These are phyloP conservation scores for Hyphantria cunea DNA, from an alignment of 1,140 invertebrate species.

Conservation along the genomic window DNA sequence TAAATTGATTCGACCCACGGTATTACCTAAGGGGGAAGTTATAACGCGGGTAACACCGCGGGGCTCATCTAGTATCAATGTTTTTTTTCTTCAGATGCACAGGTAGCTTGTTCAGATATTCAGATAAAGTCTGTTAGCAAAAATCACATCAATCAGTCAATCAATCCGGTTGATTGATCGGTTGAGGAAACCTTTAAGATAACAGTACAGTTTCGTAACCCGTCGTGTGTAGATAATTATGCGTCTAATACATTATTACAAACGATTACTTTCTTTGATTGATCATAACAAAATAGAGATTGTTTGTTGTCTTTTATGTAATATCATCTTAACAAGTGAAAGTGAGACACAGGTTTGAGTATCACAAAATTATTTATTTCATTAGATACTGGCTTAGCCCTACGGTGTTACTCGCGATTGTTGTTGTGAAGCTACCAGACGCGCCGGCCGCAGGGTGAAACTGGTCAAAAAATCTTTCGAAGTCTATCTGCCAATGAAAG, in stretches of 20 bases:
- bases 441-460: too few relatives aligned
- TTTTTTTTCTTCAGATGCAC: too few relatives aligned
- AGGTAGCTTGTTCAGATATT: slow-evolving; percentile 10
- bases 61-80: too few relatives aligned
- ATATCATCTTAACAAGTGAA: slow-evolving; percentile 23
- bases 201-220: slow-evolving; percentile 21
- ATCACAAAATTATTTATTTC: too few relatives aligned
- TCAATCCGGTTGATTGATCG: slow-evolving; percentile 13
- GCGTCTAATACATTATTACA: slow-evolving; percentile 15
- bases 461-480: too few relatives aligned
- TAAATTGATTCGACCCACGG: too few relatives aligned
- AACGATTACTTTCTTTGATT: slow-evolving; percentile 24
- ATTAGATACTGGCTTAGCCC: too few relatives aligned
- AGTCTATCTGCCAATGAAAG: too few relatives aligned
- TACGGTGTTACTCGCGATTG: too few relatives aligned
- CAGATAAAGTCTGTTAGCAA: slow-evolving; percentile 23
- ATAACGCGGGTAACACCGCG: too few relatives aligned
- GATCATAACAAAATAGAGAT: slow-evolving; percentile 25
- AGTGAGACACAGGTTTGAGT: neutral
- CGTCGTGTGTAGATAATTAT: slow-evolving; percentile 10
- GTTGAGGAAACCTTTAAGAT: slow-evolving; percentile 9
- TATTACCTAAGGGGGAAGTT: too few relatives aligned
- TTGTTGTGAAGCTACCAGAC: too few relatives aligned
- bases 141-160: slow-evolving; percentile 22
- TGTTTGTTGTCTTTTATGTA: slow-evolving; percentile 8